These are phyloP conservation scores for Clarias batrachus DNA, from an alignment of 2,113 vertebrate genomes.

Conservation along the genomic window DNA sequence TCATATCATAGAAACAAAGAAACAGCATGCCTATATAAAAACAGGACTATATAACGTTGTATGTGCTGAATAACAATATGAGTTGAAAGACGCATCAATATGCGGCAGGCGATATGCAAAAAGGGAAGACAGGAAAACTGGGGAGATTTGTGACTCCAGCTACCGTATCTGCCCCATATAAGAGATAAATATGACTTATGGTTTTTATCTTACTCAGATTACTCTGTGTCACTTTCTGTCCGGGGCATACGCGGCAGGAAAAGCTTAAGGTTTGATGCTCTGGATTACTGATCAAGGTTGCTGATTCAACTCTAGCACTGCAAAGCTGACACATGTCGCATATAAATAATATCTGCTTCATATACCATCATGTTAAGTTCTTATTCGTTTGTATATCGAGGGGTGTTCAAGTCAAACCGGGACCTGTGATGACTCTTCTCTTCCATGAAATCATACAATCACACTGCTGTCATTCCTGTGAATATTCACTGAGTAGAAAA, in stretches of 20 bases:
- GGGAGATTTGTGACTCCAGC: neutral
- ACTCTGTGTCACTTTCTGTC: neutral
- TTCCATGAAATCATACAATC: too few relatives aligned
- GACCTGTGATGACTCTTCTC: too few relatives aligned
- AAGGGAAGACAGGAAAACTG: neutral
- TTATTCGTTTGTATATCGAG: neutral
- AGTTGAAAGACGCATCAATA: neutral
- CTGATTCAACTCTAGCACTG: too few relatives aligned
- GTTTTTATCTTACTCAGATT: neutral
- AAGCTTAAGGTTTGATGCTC: too few relatives aligned
- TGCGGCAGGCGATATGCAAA: neutral
- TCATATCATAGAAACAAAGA: neutral
- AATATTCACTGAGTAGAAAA: too few relatives aligned
- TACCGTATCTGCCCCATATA: neutral
- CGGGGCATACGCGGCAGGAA: too few relatives aligned
- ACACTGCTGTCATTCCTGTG: too few relatives aligned
- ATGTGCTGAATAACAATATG: neutral
- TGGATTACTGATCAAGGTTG: too few relatives aligned
- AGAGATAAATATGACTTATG: neutral
- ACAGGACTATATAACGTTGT: constrained; percentile 20
- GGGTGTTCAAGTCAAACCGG: too few relatives aligned
- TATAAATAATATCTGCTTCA: neutral
- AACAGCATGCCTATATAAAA: constrained; percentile 28
- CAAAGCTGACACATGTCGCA: too few relatives aligned
- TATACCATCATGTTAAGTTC: neutral